Evolutionary conservation across 2,888 invertebrate genomes (phyloP).

Genomic region (Hypomecis punctinalis): DNA sequence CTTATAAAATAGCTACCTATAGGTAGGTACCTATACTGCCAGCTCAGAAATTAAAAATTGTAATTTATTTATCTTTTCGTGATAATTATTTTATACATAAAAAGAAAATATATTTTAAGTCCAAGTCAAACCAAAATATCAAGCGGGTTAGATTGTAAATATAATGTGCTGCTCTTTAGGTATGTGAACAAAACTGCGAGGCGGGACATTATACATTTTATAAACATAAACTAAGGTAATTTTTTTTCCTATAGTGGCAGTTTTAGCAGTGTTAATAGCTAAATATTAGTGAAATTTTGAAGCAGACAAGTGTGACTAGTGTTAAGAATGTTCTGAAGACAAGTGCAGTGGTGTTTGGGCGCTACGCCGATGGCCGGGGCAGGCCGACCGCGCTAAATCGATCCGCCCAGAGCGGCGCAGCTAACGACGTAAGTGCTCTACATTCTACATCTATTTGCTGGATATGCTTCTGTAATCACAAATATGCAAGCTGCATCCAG

Average conservation of each 20-base stretch:
- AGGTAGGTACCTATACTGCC: too few species aligned
- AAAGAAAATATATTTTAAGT: too few species aligned
- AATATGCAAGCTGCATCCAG: not conserved
- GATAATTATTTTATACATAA: too few species aligned
- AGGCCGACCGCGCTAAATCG: slow-evolving; percentile 73
- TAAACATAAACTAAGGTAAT: too few species aligned
- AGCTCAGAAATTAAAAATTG: too few species aligned
- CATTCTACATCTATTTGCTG: not conserved
- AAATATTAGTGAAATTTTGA: slow-evolving; percentile 4
- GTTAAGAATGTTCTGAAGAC: slow-evolving; percentile 41
- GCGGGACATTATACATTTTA: too few species aligned
- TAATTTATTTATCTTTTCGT: too few species aligned
- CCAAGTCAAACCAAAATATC: too few species aligned
- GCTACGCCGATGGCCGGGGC: slow-evolving; percentile 61
- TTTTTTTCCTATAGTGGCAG: not conserved
- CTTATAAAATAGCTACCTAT: slow-evolving; percentile 4
- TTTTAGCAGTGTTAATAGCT: slow-evolving; percentile 2
- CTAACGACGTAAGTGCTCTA: slow-evolving; percentile 65
- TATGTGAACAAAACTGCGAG: too few species aligned
- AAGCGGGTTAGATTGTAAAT: too few species aligned
- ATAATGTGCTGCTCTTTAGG: too few species aligned
- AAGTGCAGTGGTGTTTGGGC: slow-evolving; percentile 57
- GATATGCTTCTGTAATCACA: not conserved
- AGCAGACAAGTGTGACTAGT: slow-evolving; percentile 26
- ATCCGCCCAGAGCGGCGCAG: slow-evolving; percentile 67